Evolutionary conservation across 2,888 invertebrate genomes (phyloP), one percentile per base, ranked within the genome.

Genomic region (Maniola hyperantus): DNA sequence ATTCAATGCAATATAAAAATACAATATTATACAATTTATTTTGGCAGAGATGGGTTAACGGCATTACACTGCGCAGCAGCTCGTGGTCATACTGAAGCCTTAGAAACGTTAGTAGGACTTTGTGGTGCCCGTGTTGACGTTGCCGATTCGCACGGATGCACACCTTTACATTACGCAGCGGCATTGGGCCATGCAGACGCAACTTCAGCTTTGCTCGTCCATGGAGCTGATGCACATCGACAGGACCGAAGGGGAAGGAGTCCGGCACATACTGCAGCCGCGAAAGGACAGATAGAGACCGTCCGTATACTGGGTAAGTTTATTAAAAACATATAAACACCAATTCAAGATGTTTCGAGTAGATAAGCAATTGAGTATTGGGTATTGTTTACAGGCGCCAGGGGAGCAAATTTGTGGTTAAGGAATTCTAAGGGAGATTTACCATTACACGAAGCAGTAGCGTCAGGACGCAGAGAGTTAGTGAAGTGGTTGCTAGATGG

Each of bases 51-150:
- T 82, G 98, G 98, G 0, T 91, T 99, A 6, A 98, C 98, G 63
- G 99, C 99, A 0, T 88, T 99, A 34, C 99, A 99, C 82, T 99
- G 99, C 85, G 99, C 99, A 0, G 98, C 99, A 0, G 99, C 98
- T 1, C 94, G 99, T 65, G 99, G 99, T 0, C 99, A 99, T 83
- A 96, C 96, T 0, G 97, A 97, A 79, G 98, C 98, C 77, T 93
- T 98, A 62, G 98, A 98, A 79, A 96, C 97, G 0, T 86, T 99
- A 66, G 94, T 98, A 0, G 96, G 97, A 11, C 90, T 98, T 6
- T 98, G 98, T 81, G 97, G 97, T 0, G 97, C 98, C 1, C 95
- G 96, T 33, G 96, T 98, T 0, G 98, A 99, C 85, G 95, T 97
- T 13, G 95, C 96, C 20, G 99, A 99, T 86, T 96, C 96, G 58